Evolutionary conservation across 2,888 invertebrate species (phyloP).

Genomic region (Lucinisca nassula): DNA sequence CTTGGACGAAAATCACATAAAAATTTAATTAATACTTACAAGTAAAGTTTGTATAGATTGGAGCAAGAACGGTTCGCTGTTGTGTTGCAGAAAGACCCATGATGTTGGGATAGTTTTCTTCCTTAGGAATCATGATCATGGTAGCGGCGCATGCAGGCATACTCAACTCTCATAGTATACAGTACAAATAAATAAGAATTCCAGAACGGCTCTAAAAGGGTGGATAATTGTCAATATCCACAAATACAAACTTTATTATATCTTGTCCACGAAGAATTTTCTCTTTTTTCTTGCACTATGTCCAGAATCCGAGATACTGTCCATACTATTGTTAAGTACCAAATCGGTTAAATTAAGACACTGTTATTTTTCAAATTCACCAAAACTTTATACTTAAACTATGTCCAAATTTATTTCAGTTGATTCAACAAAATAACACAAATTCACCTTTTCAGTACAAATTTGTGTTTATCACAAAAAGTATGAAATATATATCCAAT

Average conservation of each 20-base stretch:
- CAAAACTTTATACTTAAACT: too few relatives aligned
- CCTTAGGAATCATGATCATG: conserved; percentile 59
- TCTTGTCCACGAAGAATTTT: too few relatives aligned
- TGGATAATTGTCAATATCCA: neutral
- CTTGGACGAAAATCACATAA: too few relatives aligned
- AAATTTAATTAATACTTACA: conserved; percentile 7
- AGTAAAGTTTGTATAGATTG: conserved; percentile 63
- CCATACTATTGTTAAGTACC: too few relatives aligned
- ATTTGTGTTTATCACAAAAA: too few relatives aligned
- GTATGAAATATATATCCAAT: neutral
- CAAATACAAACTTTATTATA: neutral
- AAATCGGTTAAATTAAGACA: too few relatives aligned
- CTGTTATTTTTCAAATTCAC: too few relatives aligned
- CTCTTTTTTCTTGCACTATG: too few relatives aligned
- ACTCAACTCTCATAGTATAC: neutral
- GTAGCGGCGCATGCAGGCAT: conserved; percentile 56
- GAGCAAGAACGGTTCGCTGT: conserved; percentile 62
- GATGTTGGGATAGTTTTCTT: conserved; percentile 54
- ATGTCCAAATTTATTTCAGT: too few relatives aligned
- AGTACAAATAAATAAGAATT: neutral
- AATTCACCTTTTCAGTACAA: too few relatives aligned
- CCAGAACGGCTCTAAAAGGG: neutral
- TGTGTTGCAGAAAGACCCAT: conserved; percentile 61
- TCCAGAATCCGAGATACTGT: too few relatives aligned
- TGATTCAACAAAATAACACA: too few relatives aligned